Conservation (phyloP, 53 echinoderm and acorn worm species). For the Hippasteria phrygiana region DNA sequence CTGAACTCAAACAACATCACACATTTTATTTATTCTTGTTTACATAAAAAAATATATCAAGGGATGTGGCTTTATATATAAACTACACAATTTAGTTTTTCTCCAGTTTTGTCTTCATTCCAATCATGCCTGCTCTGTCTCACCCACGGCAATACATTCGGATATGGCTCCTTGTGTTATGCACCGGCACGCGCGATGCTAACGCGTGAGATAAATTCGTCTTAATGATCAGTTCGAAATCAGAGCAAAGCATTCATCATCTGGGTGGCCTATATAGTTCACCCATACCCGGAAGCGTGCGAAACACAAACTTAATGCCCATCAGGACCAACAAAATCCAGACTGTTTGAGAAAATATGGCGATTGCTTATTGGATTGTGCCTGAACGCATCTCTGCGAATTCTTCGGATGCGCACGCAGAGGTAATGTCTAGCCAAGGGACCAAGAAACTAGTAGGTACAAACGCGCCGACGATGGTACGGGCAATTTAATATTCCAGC, state of each 20-base stretch:
- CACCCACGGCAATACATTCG: too few relatives aligned
- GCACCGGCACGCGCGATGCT: too few relatives aligned
- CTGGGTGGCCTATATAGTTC: slow-evolving; percentile 3
- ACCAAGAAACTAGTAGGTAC: neutral
- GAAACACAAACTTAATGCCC: neutral
- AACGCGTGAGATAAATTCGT: neutral
- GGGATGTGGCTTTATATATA: neutral
- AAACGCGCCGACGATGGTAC: slow-evolving; percentile 42
- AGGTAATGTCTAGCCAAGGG: slow-evolving; percentile 2
- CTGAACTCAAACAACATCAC: too few relatives aligned
- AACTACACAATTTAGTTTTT: too few relatives aligned
- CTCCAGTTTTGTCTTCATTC: too few relatives aligned
- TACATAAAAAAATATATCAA: neutral
- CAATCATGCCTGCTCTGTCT: too few relatives aligned
- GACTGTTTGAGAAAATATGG: slow-evolving; percentile 23
- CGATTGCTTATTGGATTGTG: slow-evolving; percentile 26
- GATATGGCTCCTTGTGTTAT: too few relatives aligned
- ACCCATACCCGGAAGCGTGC: neutral
- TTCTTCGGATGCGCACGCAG: slow-evolving; percentile 1
- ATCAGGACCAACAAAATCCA: slow-evolving; percentile 16
- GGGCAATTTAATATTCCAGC: slow-evolving; percentile 27
- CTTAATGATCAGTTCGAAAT: neutral
- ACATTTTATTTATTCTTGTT: neutral
- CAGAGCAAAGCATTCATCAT: neutral
- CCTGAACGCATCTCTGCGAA: neutral